phyloP scores from a whole-genome alignment of 2,797 vertebrate genomes.

The Acanthurus tractus region DNA sequence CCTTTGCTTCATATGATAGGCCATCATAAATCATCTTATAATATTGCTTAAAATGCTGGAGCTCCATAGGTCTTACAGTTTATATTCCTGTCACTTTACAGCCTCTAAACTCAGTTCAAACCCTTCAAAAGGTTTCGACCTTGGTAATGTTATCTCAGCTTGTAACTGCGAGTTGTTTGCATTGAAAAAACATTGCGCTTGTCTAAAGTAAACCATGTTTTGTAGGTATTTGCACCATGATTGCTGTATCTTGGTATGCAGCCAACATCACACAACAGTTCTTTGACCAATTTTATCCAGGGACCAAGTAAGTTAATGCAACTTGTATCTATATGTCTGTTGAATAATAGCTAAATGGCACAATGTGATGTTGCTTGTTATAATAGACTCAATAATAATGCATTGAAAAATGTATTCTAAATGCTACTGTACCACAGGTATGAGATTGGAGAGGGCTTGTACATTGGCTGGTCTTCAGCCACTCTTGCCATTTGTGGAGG shows the following conservation, averaged over 20 bases:
- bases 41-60: slow-evolving; percentile 1
- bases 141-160: neutral
- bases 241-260: slow-evolving; percentile 92
- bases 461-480: slow-evolving; percentile 91
- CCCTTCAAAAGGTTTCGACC: neutral
- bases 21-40: neutral
- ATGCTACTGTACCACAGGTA: slow-evolving; percentile 80
- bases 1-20: slow-evolving; percentile 3
- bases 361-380: neutral
- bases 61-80: neutral
- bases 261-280: slow-evolving; percentile 91
- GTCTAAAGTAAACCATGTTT: slow-evolving; percentile 21
- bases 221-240: slow-evolving; percentile 89
- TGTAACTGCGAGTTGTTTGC: neutral
- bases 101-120: neutral
- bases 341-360: neutral
- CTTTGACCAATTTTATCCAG: slow-evolving; percentile 88
- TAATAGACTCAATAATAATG: neutral
- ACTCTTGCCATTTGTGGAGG: slow-evolving; percentile 82
- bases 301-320: slow-evolving; percentile 89
- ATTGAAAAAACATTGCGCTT: neutral
- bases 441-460: slow-evolving; percentile 90
- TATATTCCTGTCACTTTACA: neutral
- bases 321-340: neutral
- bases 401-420: neutral